phyloP scores from a whole-genome alignment of 2,797 vertebrate genomes.

The Ctenopoma multispine region DNA sequence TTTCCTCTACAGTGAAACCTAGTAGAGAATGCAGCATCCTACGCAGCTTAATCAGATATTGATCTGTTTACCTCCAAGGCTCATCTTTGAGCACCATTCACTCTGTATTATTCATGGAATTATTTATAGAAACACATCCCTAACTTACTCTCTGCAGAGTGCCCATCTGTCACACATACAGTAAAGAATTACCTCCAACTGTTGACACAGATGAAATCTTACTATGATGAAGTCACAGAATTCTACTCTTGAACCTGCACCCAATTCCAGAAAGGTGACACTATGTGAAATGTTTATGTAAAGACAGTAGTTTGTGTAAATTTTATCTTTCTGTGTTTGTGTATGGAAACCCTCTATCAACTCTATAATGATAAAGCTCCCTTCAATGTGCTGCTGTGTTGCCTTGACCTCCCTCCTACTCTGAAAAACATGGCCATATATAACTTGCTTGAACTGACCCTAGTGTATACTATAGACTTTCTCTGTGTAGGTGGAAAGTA shows the following conservation, averaged over 20 bases:
- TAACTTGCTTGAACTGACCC: constrained; percentile 50
- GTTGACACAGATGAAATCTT: neutral
- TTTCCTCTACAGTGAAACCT: constrained; percentile 11
- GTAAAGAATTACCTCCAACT: neutral
- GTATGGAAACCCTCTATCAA: constrained; percentile 26
- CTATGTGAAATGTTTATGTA: neutral
- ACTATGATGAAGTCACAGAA: neutral
- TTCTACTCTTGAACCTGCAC: neutral
- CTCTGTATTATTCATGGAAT: constrained; percentile 66
- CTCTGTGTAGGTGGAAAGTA: constrained; percentile 52
- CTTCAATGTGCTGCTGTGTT: constrained; percentile 28
- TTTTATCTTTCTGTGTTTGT: neutral
- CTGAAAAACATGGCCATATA: constrained; percentile 45
- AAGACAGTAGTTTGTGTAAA: neutral
- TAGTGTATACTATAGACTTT: constrained; percentile 29
- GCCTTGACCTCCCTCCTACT: constrained; percentile 66
- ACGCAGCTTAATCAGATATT: constrained; percentile 68
- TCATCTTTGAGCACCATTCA: constrained; percentile 46
- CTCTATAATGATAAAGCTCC: constrained; percentile 48
- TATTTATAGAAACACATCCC: constrained; percentile 51
- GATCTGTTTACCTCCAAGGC: constrained; percentile 64
- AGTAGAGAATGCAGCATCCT: constrained; percentile 36
- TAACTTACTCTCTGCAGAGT: constrained; percentile 7
- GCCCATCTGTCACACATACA: constrained; percentile 21
- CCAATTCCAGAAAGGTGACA: neutral